Evolutionary conservation across 37 sponge, comb jelly and placozoan genomes (phyloP).

Genomic region (Cladorhizidae sp.): DNA sequence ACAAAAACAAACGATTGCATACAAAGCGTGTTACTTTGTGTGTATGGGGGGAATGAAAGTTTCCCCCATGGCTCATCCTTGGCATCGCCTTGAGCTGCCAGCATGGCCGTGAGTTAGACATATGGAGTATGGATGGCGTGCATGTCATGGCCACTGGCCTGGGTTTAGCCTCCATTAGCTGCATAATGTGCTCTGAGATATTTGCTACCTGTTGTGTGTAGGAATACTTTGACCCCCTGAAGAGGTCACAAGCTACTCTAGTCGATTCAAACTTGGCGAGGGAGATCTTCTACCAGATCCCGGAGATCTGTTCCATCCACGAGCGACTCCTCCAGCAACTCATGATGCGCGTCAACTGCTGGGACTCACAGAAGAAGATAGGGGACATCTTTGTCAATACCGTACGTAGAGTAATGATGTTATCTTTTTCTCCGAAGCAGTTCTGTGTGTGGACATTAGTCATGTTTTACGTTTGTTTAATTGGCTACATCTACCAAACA

Average conservation of each 20-base stretch:
- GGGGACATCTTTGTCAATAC: slow-evolving; percentile 84
- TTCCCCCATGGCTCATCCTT: too few species aligned
- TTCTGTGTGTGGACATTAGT: neutral
- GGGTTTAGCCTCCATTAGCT: too few species aligned
- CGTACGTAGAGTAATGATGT: slow-evolving; percentile 32
- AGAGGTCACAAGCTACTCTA: slow-evolving; percentile 36
- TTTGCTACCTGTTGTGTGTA: too few species aligned
- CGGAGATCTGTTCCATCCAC: slow-evolving; percentile 63
- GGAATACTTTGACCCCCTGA: slow-evolving; percentile 69
- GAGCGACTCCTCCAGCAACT: slow-evolving; percentile 64
- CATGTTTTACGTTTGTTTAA: too few species aligned
- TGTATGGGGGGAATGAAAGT: too few species aligned
- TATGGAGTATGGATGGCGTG: too few species aligned
- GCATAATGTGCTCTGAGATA: too few species aligned
- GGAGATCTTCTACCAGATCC: slow-evolving; percentile 88
- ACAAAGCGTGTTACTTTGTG: too few species aligned
- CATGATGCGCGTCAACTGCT: slow-evolving; percentile 31
- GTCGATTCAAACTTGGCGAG: slow-evolving; percentile 42
- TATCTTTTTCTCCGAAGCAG: neutral
- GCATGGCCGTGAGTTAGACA: too few species aligned
- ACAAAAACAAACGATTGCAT: too few species aligned
- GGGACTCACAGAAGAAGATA: slow-evolving; percentile 52
- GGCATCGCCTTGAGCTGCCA: too few species aligned
- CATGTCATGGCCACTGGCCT: too few species aligned
- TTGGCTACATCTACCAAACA: neutral